Evolutionary conservation across 2,888 invertebrate genomes (phyloP).

Genomic region (Cetonia aurata): DNA sequence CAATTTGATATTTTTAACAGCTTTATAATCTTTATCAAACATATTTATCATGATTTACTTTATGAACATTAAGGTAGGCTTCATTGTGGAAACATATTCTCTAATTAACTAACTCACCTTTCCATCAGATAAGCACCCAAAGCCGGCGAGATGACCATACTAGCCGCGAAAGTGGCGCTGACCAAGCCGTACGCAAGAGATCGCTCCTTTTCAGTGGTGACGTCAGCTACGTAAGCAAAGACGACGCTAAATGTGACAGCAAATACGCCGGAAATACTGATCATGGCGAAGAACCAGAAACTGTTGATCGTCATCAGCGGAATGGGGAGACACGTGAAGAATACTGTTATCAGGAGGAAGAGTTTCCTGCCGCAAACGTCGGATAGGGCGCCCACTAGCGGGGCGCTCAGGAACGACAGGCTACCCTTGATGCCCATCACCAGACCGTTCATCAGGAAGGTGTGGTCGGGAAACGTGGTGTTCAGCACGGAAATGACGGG

Average conservation of each 20-base stretch:
- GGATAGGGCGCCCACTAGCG: conserved; percentile 95
- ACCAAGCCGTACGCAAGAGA: conserved; percentile 96
- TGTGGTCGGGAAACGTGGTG: conserved; percentile 98
- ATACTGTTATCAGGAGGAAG: conserved; percentile 96
- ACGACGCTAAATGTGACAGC: conserved; percentile 99
- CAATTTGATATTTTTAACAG: too few species aligned
- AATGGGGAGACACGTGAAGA: conserved; percentile 98
- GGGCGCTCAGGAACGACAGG: conserved; percentile 97
- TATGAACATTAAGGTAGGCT: background rate
- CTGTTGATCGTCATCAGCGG: conserved; percentile 99
- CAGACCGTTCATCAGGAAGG: conserved; percentile 99
- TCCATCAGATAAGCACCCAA: conserved; percentile 92
- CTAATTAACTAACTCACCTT: conserved; percentile 61
- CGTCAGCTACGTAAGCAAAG: conserved; percentile 99
- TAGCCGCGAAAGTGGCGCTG: conserved; percentile 96
- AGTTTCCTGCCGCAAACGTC: conserved; percentile 99
- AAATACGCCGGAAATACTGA: conserved; percentile 98
- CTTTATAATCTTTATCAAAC: too few species aligned
- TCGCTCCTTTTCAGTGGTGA: conserved; percentile 96
- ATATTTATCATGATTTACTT: too few species aligned
- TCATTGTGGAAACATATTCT: background rate
- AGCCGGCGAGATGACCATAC: conserved; percentile 98
- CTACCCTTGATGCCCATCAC: conserved; percentile 95
- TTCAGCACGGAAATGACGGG: conserved; percentile 95
- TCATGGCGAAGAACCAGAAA: conserved; percentile 95